These are phyloP conservation scores for Charanyca ferruginea DNA, from an alignment of 2,888 invertebrate species.

Conservation along the genomic window DNA sequence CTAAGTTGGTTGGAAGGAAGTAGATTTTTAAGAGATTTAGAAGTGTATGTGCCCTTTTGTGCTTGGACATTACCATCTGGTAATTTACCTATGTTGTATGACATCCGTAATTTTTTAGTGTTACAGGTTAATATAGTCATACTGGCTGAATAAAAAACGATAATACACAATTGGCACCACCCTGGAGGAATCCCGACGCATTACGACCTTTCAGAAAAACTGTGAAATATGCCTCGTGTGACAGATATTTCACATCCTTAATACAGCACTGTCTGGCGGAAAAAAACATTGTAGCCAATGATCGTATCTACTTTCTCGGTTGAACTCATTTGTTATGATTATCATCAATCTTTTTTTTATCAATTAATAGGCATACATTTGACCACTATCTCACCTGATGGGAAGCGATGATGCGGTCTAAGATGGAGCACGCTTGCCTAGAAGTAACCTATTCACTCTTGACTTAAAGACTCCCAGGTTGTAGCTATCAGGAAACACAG, in stretches of 20 bases:
- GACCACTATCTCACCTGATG: no score
- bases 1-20: neutral
- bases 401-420: no score
- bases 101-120: neutral
- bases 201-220: no score
- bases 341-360: no score
- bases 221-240: no score
- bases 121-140: neutral
- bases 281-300: neutral
- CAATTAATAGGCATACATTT: no score
- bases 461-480: no score
- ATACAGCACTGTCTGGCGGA: neutral
- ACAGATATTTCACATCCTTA: neutral
- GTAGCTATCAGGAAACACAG: no score
- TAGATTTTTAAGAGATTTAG: neutral
- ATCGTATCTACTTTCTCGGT: neutral
- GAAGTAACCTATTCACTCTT: no score
- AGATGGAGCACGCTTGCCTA: no score
- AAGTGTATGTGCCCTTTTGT: neutral
- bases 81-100: slow-evolving; percentile 1
- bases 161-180: no score
- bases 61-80: neutral
- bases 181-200: no score
- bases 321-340: neutral
- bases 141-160: neutral